A percentile compares a stretch with the other conserved stretches of the same genome.
Conservation (phyloP, 2,113 vertebrate genomes). For the Potamarius usumacintae region DNA sequence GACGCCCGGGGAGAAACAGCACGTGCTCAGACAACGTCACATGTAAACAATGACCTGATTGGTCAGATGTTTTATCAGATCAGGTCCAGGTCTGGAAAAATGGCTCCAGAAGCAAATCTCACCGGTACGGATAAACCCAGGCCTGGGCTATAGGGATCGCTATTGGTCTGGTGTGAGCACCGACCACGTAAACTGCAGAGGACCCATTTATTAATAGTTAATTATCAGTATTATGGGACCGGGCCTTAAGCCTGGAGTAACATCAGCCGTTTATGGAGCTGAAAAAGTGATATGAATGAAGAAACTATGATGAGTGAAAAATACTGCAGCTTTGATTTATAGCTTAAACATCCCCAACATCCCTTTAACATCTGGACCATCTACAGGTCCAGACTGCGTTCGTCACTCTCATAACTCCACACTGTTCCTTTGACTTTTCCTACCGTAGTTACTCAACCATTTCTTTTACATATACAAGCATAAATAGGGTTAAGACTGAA, state of each 20-base stretch:
- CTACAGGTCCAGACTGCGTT: background rate
- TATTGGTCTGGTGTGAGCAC: too few species aligned
- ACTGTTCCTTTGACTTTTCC: background rate
- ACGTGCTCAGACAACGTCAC: too few species aligned
- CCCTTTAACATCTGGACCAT: background rate
- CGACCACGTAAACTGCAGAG: too few species aligned
- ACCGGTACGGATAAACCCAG: too few species aligned
- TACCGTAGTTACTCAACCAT: background rate
- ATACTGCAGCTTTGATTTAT: background rate
- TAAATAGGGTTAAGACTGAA: background rate
- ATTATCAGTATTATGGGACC: too few species aligned
- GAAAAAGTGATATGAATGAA: background rate
- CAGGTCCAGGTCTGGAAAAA: too few species aligned
- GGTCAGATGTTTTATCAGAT: too few species aligned
- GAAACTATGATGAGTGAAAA: background rate
- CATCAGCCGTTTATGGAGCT: background rate
- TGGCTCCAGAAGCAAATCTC: too few species aligned
- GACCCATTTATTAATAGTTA: too few species aligned
- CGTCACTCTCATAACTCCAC: background rate
- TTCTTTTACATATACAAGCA: background rate
- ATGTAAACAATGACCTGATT: too few species aligned
- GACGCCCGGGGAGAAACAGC: too few species aligned
- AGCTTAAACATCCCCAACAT: background rate
- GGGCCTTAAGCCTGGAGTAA: background rate
- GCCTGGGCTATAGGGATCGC: too few species aligned